These are phyloP conservation scores for Stratiomys singularior DNA, from an alignment of 2,888 invertebrate species.

Conservation along the genomic window DNA sequence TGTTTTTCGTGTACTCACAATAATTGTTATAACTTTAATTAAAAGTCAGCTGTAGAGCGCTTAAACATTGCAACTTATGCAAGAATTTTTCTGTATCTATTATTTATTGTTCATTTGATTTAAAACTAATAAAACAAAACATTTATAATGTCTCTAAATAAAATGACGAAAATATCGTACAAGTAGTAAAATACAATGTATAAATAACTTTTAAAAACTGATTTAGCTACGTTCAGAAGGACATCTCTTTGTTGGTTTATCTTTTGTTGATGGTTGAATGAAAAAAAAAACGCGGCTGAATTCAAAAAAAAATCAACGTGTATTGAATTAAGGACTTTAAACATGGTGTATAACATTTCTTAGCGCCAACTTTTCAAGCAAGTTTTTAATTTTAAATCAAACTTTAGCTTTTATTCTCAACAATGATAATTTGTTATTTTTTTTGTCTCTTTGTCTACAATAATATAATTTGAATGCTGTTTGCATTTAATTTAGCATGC, in stretches of 20 bases:
- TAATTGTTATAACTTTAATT: neutral
- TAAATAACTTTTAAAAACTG: constrained; percentile 24
- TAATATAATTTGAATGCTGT: neutral
- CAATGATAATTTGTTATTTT: constrained; percentile 8
- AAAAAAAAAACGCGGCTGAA: neutral
- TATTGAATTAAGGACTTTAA: neutral
- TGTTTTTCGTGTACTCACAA: constrained; percentile 6
- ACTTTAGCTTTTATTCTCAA: constrained; percentile 7
- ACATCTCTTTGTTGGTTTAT: too few species aligned
- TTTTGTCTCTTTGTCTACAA: neutral
- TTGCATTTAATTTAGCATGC: too few species aligned
- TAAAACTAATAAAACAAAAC: constrained; percentile 15
- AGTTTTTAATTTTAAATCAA: neutral
- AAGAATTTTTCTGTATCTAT: constrained; percentile 9
- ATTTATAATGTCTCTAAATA: neutral
- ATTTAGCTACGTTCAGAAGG: constrained; percentile 12
- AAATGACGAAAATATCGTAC: constrained; percentile 4
- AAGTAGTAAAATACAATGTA: constrained; percentile 19
- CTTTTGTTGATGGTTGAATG: neutral
- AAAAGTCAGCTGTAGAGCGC: constrained; percentile 13
- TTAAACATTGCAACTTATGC: constrained; percentile 36
- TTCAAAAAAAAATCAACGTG: neutral
- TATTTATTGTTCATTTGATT: constrained; percentile 3
- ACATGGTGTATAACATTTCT: neutral
- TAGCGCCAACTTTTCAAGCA: constrained; percentile 10